Evolutionary conservation across 2,888 invertebrate genomes (phyloP).

Genomic region (Mamestra brassicae): DNA sequence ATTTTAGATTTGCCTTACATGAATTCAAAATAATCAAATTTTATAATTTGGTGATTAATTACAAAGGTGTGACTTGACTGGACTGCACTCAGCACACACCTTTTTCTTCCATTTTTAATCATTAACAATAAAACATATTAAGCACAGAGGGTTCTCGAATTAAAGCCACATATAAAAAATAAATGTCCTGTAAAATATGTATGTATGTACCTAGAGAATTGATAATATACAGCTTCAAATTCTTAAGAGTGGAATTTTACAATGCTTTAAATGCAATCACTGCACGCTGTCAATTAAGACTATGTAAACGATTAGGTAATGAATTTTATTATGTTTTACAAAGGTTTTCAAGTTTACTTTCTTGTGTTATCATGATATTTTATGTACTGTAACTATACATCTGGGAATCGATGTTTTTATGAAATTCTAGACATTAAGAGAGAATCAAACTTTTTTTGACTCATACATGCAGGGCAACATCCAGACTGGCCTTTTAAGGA

Average conservation of each 20-base stretch:
- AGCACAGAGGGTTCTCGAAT: constrained; percentile 1
- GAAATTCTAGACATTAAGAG: neutral
- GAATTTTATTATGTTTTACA: neutral
- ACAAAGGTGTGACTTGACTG: neutral
- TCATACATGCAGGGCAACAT: neutral
- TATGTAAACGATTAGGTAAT: constrained; percentile 2
- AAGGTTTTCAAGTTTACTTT: constrained; percentile 6
- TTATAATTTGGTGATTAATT: neutral
- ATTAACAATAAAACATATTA: neutral
- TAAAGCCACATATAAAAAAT: neutral
- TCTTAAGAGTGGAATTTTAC: constrained; percentile 3
- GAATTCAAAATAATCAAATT: neutral
- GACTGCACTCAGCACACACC: neutral
- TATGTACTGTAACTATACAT: neutral
- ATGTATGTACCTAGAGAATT: constrained; percentile 9
- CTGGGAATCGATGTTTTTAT: neutral
- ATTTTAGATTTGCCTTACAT: neutral
- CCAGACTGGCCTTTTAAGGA: neutral
- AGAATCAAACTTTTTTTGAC: neutral
- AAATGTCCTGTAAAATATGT: neutral
- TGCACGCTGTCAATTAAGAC: constrained; percentile 30
- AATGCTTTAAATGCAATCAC: constrained; percentile 8
- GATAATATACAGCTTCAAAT: constrained; percentile 5
- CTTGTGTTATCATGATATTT: neutral
- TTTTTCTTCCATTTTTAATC: neutral